Evolutionary conservation across 2,888 invertebrate species (phyloP), one percentile per base, ranked within the genome.

Genomic region (Microctonus brassicae): DNA sequence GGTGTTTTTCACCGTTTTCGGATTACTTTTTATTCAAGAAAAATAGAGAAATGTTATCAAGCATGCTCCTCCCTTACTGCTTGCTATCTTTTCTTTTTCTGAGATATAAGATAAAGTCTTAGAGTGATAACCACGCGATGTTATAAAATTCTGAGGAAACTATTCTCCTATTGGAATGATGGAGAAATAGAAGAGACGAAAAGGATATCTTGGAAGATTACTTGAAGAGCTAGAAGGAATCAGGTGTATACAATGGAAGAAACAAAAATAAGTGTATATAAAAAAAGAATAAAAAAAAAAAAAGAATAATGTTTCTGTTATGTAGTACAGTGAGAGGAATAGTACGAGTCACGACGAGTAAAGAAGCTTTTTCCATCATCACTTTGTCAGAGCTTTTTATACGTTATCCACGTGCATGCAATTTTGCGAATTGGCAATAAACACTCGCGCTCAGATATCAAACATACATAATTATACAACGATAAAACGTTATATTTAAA

Each of bases 91-190:
- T n/a, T 17, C 4, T n/a, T 17, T 5, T 42, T 52, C 24, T 33
- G 17, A 47, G 33, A 22, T 52, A 52, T 29, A 47, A n/a, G 63
- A 64, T 64, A 64, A 64, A 64, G 63, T 64, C 63, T 64, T n/a
- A 17, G 11, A 64, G 63, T 64, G 63, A 64, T 64, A 64, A 64
- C 52, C 63, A 52, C 42, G 17, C 47, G 63, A 52, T 33, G 52
- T 9, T 29, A 33, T 47, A 42, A 42, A 33, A n/a, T 47, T 47
- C n/a, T 17, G 47, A 20, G 52, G 63, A 64, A 52, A 52, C 63
- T 64, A 64, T 64, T 64, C 63, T 64, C 29, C 52, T 34, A 47
- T 64, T 47, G 52, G 63, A 24, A 64, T 64, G 52, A 64, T 64
- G 63, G 52, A 52, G n/a, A 20, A 11, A 47, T 29, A 34, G n/a